phyloP scores from a whole-genome alignment of 1,140 invertebrate genomes.

The Platorchestia sp. region DNA sequence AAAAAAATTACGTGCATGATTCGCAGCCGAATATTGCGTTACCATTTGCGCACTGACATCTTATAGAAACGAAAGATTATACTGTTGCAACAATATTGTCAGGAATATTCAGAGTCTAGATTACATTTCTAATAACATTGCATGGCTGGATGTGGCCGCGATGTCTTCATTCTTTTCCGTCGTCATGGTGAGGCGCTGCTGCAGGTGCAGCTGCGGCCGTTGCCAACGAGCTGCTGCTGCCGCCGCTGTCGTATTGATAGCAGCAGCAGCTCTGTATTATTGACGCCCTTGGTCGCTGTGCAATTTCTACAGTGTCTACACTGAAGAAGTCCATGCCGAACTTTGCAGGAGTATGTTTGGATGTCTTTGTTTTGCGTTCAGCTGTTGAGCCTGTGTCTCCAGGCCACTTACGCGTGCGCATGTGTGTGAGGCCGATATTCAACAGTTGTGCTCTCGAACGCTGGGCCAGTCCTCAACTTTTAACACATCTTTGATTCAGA shows the following conservation, averaged over 20 bases:
- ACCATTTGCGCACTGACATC: no score
- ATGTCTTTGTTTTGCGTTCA: background rate
- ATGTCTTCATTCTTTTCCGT: background rate
- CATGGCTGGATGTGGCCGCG: background rate
- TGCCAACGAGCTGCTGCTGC: slow-evolving; percentile 1
- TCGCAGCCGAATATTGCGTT: no score
- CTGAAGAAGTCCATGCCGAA: background rate
- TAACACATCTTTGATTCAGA: background rate
- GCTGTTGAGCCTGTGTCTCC: background rate
- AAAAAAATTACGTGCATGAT: no score
- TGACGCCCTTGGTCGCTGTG: slow-evolving; percentile 3
- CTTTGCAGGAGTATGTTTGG: background rate
- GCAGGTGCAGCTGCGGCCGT: slow-evolving; percentile 1
- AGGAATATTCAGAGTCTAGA: background rate
- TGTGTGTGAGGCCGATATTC: background rate
- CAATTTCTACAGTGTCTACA: background rate
- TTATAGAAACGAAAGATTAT: background rate
- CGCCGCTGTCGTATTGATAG: background rate
- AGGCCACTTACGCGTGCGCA: background rate
- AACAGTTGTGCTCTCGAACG: background rate
- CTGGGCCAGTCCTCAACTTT: background rate
- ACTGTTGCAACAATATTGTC: no score
- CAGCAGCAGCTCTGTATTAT: background rate
- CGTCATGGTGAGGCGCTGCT: slow-evolving; percentile 1
- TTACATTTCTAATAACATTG: background rate